Evolutionary conservation across 2,113 vertebrate species (phyloP).

Genomic region (Larimichthys polyactis): DNA sequence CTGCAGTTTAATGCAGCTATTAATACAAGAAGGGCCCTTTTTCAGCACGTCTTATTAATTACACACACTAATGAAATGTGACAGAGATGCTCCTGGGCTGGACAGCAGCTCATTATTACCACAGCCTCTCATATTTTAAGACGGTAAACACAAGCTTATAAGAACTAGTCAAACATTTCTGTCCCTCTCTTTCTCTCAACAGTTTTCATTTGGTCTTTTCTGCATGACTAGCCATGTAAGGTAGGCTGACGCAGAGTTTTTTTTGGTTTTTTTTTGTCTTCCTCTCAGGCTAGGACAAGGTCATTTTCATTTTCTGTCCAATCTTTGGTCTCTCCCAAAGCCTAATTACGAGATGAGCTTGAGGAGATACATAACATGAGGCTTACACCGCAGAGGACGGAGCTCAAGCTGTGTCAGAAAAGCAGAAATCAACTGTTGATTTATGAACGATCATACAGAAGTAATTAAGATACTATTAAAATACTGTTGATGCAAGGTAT

Average conservation of each 20-base stretch:
- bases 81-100: slow-evolving; percentile 56
- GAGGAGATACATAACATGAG: slow-evolving; percentile 21
- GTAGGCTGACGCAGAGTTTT: slow-evolving; percentile 34
- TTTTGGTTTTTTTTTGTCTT: slow-evolving; percentile 14
- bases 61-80: slow-evolving; percentile 67
- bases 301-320: slow-evolving; percentile 33
- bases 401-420: slow-evolving; percentile 17
- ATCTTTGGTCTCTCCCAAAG: slow-evolving; percentile 11
- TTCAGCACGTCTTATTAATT: slow-evolving; percentile 76
- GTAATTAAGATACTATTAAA: slow-evolving; percentile 22
- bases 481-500: not conserved
- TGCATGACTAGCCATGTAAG: slow-evolving; percentile 59
- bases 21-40: slow-evolving; percentile 62
- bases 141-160: slow-evolving; percentile 64
- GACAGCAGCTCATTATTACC: slow-evolving; percentile 64
- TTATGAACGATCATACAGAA: slow-evolving; percentile 23
- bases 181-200: slow-evolving; percentile 32
- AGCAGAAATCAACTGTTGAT: slow-evolving; percentile 32
- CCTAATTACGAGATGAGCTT: slow-evolving; percentile 50
- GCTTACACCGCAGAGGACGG: slow-evolving; percentile 5
- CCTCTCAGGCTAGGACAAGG: slow-evolving; percentile 22
- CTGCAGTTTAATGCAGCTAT: slow-evolving; percentile 60
- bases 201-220: slow-evolving; percentile 61
- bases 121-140: slow-evolving; percentile 66
- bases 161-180: slow-evolving; percentile 34